Evolutionary conservation across 2,888 invertebrate genomes (phyloP).

Genomic region (Oligia strigilis): DNA sequence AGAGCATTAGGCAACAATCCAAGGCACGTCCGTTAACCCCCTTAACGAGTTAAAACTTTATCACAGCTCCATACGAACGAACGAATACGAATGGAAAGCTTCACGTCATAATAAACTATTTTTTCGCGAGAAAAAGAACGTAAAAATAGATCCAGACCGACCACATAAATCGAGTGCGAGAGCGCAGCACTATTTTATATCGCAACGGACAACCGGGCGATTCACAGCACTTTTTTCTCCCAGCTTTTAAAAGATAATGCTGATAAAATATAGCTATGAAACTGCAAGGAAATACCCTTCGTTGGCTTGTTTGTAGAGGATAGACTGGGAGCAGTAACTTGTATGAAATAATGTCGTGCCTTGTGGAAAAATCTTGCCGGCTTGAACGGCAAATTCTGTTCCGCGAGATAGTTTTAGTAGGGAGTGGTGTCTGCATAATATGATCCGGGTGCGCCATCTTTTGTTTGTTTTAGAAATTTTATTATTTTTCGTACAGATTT

Average conservation of each 20-base stretch:
- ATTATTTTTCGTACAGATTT: conserved; percentile 2
- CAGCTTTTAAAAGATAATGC: conserved; percentile 70
- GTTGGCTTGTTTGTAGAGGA: conserved; percentile 62
- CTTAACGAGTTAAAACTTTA: conserved; percentile 67
- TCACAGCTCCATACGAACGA: conserved; percentile 59
- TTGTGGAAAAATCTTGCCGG: conserved; percentile 75
- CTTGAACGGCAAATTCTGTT: conserved; percentile 82
- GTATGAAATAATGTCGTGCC: conserved; percentile 75
- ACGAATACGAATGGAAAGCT: conserved; percentile 68
- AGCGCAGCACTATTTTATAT: conserved; percentile 72
- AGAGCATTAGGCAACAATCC: conserved; percentile 84
- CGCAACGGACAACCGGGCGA: conserved; percentile 67
- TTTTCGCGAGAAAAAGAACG: conserved; percentile 66
- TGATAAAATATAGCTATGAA: conserved; percentile 73
- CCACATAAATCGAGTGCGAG: conserved; percentile 69
- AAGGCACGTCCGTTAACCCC: conserved; percentile 80
- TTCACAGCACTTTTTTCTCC: conserved; percentile 65
- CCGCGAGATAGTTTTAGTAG: conserved; percentile 67
- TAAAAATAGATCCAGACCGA: conserved; percentile 71
- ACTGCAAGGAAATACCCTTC: conserved; percentile 70
- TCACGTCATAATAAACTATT: conserved; percentile 78
- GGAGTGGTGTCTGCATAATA: conserved; percentile 73
- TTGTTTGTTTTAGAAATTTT: conserved; percentile 44
- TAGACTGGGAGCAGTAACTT: conserved; percentile 70
- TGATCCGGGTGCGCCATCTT: conserved; percentile 57